Percentiles rank a stretch among this genome's conserved stretches.
phyloP scores from a whole-genome alignment of 2,797 vertebrate genomes.

The Salarias fasciatus region DNA sequence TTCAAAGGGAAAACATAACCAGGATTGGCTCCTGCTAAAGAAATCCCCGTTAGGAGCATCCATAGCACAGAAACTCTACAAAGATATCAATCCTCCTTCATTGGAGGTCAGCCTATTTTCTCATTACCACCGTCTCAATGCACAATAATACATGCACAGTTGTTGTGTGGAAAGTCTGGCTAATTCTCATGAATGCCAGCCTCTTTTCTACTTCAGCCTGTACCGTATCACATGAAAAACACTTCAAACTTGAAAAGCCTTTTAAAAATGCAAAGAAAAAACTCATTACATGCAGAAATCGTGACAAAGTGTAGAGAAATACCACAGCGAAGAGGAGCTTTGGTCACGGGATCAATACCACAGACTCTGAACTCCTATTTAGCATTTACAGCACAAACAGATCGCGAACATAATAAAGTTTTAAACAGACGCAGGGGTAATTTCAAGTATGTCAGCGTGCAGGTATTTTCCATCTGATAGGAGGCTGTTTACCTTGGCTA shows the following conservation, averaged over 20 bases:
- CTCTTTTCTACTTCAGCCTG: constrained; percentile 7
- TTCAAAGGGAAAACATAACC: constrained; percentile 77
- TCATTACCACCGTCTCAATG: constrained; percentile 52
- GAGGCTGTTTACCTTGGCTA: neutral
- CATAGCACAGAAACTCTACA: constrained; percentile 45
- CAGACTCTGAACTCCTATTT: neutral
- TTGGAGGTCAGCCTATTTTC: constrained; percentile 51
- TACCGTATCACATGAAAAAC: constrained; percentile 7
- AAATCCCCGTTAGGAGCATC: constrained; percentile 53
- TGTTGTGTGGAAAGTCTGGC: constrained; percentile 13
- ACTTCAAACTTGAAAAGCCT: constrained; percentile 4
- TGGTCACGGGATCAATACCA: neutral
- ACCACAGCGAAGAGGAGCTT: neutral
- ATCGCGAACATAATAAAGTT: neutral
- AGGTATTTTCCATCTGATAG: neutral
- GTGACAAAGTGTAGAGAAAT: constrained; percentile 1
- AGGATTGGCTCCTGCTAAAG: constrained; percentile 58
- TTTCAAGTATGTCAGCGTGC: neutral
- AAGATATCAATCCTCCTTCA: constrained; percentile 61
- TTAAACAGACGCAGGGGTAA: neutral
- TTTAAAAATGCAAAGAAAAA: constrained; percentile 8
- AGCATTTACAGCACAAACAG: neutral
- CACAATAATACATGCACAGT: constrained; percentile 15
- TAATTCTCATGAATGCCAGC: constrained; percentile 12
- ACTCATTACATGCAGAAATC: neutral